Evolutionary conservation across 2,888 invertebrate genomes (phyloP), one percentile per base, ranked within the genome.

Genomic region (Calliopum simillimum): DNA sequence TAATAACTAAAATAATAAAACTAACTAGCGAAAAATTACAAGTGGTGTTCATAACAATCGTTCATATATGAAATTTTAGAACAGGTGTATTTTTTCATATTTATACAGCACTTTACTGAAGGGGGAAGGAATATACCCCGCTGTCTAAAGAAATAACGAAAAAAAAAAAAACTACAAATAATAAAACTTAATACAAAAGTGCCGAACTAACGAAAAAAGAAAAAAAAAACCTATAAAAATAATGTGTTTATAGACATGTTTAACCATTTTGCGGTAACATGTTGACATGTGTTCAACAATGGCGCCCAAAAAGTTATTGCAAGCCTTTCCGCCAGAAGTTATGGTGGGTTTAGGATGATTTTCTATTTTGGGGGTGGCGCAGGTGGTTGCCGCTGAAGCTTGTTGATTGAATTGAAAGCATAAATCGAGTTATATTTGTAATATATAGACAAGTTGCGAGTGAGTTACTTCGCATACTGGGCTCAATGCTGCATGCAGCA

Each of bases 111-210:
- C 33, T 14, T 25, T 49, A 25, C 47, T 23, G 47, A 49, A 47
- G 47, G n/a, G 49, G 43, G 23, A 25, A 21, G 46, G 44, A 11
- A 3, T n/a, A 2, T 51, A 14, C 44, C n/a, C 43, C 16, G 33
- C 41, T 51, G n/a, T 25, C 51, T 44, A 44, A 53, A 53, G 53
- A 62, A 68, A 33, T 68, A 44, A 51, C 25, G 33, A 16, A 21
- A 53, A 16, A 53, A 68, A 61, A 61, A 61, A 68, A 62, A 53
- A 68, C 43, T 61, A 53, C 12, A 68, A 53, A 61, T 68, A 68
- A 61, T 51, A 67, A 33, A 33, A 33, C 33, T 33, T 33, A 33
- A 33, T 33, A 8, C 33, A 33, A 33, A 33, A 33, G 33, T 33
- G 33, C 33, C 33, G 33, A 33, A 33, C 33, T 2, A 6, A 33